phyloP scores from a whole-genome alignment of 2,888 invertebrate genomes.

The Campaea margaritaria region DNA sequence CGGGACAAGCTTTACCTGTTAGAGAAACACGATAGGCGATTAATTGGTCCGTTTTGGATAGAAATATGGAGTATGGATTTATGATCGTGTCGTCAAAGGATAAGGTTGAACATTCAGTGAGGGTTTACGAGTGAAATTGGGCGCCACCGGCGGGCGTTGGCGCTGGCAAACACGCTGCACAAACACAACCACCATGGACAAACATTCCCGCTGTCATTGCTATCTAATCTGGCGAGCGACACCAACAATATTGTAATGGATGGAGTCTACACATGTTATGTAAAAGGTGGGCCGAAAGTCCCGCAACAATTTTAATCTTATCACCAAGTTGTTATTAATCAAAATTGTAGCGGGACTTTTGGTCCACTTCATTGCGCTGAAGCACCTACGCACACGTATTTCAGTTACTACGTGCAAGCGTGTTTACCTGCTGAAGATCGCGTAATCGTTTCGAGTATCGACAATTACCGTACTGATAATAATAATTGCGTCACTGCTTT shows the following conservation, averaged over 20 bases:
- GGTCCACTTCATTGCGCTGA: background rate
- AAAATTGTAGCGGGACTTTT: slow-evolving; percentile 12
- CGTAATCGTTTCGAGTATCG: slow-evolving; percentile 26
- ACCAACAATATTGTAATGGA: slow-evolving; percentile 47
- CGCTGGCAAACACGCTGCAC: slow-evolving; percentile 65
- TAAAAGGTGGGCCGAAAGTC: slow-evolving; percentile 23
- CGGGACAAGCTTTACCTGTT: slow-evolving; percentile 49
- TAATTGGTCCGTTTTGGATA: slow-evolving; percentile 39
- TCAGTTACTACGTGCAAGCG: slow-evolving; percentile 14
- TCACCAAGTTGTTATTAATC: slow-evolving; percentile 4
- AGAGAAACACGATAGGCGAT: slow-evolving; percentile 45
- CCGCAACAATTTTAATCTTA: slow-evolving; percentile 7
- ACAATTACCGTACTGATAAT: slow-evolving; percentile 27
- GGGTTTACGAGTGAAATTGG: slow-evolving; percentile 47
- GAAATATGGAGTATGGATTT: slow-evolving; percentile 43
- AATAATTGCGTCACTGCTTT: slow-evolving; percentile 19
- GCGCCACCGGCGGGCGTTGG: slow-evolving; percentile 42
- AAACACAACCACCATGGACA: slow-evolving; percentile 72
- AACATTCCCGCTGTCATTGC: slow-evolving; percentile 69
- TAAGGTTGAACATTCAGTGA: slow-evolving; percentile 57
- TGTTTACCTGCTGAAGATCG: slow-evolving; percentile 20
- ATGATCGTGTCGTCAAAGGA: slow-evolving; percentile 42
- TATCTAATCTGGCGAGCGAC: slow-evolving; percentile 77
- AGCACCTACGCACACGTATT: slow-evolving; percentile 13
- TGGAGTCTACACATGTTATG: slow-evolving; percentile 33